These are phyloP conservation scores for Microctenopoma stevenorrisi DNA, from an alignment of 2,797 vertebrate species.

Conservation along the genomic window DNA sequence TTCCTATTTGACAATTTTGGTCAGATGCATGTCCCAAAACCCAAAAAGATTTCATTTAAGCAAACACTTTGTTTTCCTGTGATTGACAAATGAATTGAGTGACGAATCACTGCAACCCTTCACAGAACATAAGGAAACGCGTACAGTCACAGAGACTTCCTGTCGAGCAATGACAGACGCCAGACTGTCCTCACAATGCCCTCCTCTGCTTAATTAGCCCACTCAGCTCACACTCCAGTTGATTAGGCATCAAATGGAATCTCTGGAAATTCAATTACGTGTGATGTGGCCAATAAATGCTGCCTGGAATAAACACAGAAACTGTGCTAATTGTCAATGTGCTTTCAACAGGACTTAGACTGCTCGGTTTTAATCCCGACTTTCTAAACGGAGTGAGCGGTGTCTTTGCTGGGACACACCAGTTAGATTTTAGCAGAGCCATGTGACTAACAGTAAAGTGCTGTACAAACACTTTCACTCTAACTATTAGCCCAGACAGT, in stretches of 20 bases:
- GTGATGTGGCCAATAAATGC: slow-evolving; percentile 9
- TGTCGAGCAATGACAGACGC: neutral
- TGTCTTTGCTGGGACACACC: neutral
- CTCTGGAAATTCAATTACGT: slow-evolving; percentile 38
- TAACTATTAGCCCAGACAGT: slow-evolving; percentile 41
- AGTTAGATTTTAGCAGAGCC: slow-evolving; percentile 23
- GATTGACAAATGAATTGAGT: no score
- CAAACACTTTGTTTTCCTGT: no score
- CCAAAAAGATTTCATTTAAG: no score
- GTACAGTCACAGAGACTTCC: neutral
- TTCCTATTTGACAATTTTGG: no score
- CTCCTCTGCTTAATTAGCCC: slow-evolving; percentile 25
- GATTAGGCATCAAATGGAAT: slow-evolving; percentile 27
- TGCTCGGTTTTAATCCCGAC: slow-evolving; percentile 13
- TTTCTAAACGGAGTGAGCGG: slow-evolving; percentile 9
- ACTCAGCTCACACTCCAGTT: neutral
- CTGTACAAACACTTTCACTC: slow-evolving; percentile 32
- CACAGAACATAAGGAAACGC: neutral
- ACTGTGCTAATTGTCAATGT: neutral
- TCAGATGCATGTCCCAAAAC: no score
- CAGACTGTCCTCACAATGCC: slow-evolving; percentile 6
- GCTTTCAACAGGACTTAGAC: slow-evolving; percentile 10
- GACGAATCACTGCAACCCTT: neutral
- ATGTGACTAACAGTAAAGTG: slow-evolving; percentile 13
- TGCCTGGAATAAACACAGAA: slow-evolving; percentile 20